phyloP scores from a whole-genome alignment of 2,888 invertebrate species.

The Clistopyga incitator region DNA sequence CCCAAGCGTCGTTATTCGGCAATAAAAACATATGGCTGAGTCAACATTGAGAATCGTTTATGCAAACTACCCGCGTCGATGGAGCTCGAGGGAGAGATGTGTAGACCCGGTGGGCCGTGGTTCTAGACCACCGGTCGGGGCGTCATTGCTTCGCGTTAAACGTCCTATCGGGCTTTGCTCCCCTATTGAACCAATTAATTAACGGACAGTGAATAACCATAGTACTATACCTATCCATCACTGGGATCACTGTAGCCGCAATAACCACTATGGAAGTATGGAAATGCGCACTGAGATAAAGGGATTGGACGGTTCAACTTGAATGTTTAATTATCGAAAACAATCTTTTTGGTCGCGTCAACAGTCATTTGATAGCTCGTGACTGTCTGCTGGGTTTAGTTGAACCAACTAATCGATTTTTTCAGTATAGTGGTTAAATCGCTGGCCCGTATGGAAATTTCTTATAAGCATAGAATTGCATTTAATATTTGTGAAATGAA shows the following conservation, averaged over 20 bases:
- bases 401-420: too few relatives aligned
- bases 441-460: too few relatives aligned
- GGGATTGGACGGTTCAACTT: too few relatives aligned
- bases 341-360: too few relatives aligned
- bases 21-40: conserved; percentile 12
- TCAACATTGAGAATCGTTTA: conserved; percentile 27
- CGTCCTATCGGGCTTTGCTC: conserved; percentile 6
- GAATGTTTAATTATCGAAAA: too few relatives aligned
- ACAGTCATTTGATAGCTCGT: too few relatives aligned
- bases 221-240: background rate
- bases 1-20: background rate
- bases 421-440: too few relatives aligned
- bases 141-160: conserved; percentile 7
- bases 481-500: too few relatives aligned
- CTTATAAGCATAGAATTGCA: too few relatives aligned
- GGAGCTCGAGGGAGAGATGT: background rate
- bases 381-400: too few relatives aligned
- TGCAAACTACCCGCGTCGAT: conserved; percentile 2
- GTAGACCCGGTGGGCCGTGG: background rate
- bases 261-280: background rate
- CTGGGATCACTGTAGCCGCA: background rate
- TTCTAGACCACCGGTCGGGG: background rate
- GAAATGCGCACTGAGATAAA: background rate
- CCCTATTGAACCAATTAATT: conserved; percentile 30
- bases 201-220: conserved; percentile 8